Conservation (phyloP, 2,888 invertebrate genomes). For the Agonopterix heracliana region DNA sequence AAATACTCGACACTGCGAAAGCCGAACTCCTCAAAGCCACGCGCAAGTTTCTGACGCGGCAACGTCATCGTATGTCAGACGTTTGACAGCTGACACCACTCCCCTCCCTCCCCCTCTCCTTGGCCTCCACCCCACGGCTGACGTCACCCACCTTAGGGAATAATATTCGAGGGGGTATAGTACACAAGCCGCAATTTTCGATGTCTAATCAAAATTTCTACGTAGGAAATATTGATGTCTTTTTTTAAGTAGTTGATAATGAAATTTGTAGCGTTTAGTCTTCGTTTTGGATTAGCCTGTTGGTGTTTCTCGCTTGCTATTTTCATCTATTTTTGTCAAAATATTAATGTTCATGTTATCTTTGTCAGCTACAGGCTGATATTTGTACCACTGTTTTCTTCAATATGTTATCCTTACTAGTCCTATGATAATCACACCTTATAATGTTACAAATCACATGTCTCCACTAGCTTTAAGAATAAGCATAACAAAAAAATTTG, state of each 20-base stretch:
- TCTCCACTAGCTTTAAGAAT: too few species aligned
- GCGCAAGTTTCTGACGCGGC: constrained; percentile 47
- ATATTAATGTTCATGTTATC: too few species aligned
- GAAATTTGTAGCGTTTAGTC: too few species aligned
- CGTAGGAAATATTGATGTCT: constrained; percentile 22
- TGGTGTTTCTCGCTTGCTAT: too few species aligned
- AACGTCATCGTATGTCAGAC: constrained; percentile 59
- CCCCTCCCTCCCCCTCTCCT: constrained; percentile 19
- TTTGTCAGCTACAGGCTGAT: too few species aligned
- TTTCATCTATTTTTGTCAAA: too few species aligned
- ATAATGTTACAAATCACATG: too few species aligned
- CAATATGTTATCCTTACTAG: too few species aligned
- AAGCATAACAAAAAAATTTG: too few species aligned
- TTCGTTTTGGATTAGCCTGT: too few species aligned
- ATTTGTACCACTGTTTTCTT: too few species aligned
- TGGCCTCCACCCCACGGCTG: constrained; percentile 25
- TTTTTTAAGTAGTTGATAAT: not conserved
- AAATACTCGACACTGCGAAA: not conserved
- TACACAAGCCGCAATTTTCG: constrained; percentile 24
- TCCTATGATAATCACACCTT: too few species aligned
- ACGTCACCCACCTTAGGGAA: constrained; percentile 37
- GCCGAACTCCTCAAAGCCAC: constrained; percentile 35
- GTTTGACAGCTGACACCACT: constrained; percentile 52
- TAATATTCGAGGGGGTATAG: constrained; percentile 22
- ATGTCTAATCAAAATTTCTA: constrained; percentile 32